A percentile compares a stretch with the other conserved stretches of the same genome.
Evolutionary conservation across 2,113 vertebrate genomes (phyloP).

Genomic region (Microcebus ravelobensis): DNA sequence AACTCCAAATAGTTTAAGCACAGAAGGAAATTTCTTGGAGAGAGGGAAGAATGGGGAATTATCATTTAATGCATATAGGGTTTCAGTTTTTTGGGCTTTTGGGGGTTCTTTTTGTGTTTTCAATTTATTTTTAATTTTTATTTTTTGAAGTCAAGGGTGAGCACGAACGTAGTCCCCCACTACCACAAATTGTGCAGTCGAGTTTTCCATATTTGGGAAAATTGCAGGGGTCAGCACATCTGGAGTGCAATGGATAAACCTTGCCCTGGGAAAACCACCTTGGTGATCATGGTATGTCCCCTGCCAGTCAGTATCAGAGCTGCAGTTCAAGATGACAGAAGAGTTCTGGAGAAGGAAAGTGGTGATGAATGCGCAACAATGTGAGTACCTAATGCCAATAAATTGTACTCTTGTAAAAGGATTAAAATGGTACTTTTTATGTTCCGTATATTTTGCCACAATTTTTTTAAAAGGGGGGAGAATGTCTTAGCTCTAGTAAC

Average conservation of each 20-base stretch:
- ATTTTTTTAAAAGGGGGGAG: background rate
- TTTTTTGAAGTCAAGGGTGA: no score
- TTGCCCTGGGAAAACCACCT: no score
- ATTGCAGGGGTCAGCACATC: no score
- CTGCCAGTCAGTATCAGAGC: no score
- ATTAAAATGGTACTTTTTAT: constrained; percentile 2
- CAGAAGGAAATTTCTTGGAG: background rate
- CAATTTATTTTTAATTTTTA: no score
- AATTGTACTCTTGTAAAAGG: background rate
- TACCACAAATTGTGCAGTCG: no score
- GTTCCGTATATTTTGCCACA: background rate
- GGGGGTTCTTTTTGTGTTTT: no score
- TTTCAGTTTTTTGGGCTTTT: background rate
- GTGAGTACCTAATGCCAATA: background rate
- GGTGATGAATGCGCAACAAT: background rate
- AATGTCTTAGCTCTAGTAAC: background rate
- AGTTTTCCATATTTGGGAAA: no score
- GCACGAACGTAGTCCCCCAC: no score
- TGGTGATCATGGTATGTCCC: no score
- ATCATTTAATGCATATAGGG: background rate
- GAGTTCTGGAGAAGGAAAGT: background rate
- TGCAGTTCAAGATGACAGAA: background rate
- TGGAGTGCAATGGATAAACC: no score
- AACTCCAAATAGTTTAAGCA: constrained; percentile 13
- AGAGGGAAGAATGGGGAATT: background rate